Evolutionary conservation across 2,113 vertebrate species (phyloP).

Genomic region (Rhodinocichla rosea): DNA sequence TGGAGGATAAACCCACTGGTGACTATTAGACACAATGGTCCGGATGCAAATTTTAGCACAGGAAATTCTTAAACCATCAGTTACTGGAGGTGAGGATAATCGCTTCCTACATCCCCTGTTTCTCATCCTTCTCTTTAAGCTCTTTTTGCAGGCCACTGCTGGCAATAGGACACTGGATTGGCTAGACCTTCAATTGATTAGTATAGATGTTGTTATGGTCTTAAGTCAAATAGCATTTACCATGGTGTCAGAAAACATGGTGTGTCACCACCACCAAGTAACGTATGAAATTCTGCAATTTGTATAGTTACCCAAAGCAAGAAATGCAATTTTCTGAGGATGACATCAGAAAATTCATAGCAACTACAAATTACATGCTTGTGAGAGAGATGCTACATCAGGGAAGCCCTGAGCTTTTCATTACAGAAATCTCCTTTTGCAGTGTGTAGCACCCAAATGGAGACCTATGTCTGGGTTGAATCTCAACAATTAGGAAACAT

Average conservation of each 20-base stretch:
- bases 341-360: neutral
- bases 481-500: neutral
- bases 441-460: neutral
- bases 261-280: neutral
- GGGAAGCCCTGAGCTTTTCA: neutral
- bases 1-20: neutral
- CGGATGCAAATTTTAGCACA: neutral
- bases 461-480: neutral
- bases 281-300: neutral
- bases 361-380: neutral
- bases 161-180: neutral
- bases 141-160: neutral
- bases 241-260: neutral
- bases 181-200: neutral
- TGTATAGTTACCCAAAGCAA: neutral
- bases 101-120: neutral
- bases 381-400: neutral
- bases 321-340: neutral
- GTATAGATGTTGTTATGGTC: neutral
- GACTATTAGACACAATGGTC: constrained; percentile 8
- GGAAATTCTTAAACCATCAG: constrained; percentile 32
- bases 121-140: neutral
- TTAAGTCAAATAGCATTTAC: neutral
- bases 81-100: constrained; percentile 8
- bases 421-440: neutral